Base-by-base conservation (phyloP, 2,113 vertebrate genomes). In the Cygnus atratus region DNA sequence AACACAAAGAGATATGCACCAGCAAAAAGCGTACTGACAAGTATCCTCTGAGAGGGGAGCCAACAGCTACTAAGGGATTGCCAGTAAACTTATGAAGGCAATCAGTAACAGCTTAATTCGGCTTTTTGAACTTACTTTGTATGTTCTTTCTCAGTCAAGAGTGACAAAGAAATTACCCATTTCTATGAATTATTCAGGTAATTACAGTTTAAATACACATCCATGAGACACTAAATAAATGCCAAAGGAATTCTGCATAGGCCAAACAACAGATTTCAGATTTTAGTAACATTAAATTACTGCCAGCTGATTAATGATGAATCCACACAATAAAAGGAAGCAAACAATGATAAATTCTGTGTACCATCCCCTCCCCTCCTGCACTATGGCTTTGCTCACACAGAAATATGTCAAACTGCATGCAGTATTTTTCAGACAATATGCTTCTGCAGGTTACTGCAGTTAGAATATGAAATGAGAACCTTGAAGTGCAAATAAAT, bases 341-440 rank as follows among this genome's bases (percentile, higher is more conserved):
- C 70, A 90, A 77, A 77, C 24, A 70, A 4, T 1, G 4, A 26
- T 7, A 61, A 79, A 90, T 39, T n/a, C 17, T 4, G 2, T 43
- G 55, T 75, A 19, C 31, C 26, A 20, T 63, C 17, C 10, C 19
- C 17, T 72, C 11, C 43, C 13, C 7, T 77, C 24, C 57, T 41
- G 44, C 59, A 84, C 46, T 39, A 77, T 7, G 1, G 25, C 3
- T 1, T 24, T 41, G 29, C 37, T 88, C 3, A 0, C 21, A 46
- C 18, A 80, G 18, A 75, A 44, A 4, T 25, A 10, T 14, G 12
- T 33, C 35, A 61, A 48, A 44, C 58, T 35, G 31, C 25, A 17
- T 29, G 39, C 28, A 35, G 26, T 35, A 29, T 8, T 72, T 90
- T 84, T 61, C 8, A 2, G 43, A 68, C 28, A 72, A 12, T 24